phyloP scores from a whole-genome alignment of 2,113 vertebrate species.

The Scomber colias region DNA sequence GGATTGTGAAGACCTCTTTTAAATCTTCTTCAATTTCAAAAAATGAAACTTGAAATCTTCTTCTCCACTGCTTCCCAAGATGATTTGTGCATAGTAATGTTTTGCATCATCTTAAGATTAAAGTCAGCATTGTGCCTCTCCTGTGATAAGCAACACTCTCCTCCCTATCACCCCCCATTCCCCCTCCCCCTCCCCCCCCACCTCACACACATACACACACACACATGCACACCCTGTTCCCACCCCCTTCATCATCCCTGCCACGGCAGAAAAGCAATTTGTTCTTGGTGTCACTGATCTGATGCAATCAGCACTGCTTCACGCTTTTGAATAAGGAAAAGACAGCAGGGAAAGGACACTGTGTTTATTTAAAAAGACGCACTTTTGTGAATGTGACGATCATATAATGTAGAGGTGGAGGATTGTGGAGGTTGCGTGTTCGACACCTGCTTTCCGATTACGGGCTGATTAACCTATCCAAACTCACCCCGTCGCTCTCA shows the following conservation, averaged over 20 bases:
- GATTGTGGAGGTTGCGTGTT: conserved; percentile 57
- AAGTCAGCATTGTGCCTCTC: conserved; percentile 47
- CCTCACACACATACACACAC: conserved; percentile 13
- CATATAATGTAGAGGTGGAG: conserved; percentile 62
- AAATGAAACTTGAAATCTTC: conserved; percentile 28
- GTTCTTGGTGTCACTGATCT: conserved; percentile 78
- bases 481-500: conserved; percentile 63
- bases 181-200: background rate
- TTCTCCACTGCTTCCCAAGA: conserved; percentile 10
- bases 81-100: conserved; percentile 29
- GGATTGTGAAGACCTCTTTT: background rate
- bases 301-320: conserved; percentile 81
- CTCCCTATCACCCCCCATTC: background rate
- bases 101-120: conserved; percentile 55
- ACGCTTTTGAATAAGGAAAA: conserved; percentile 66
- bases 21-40: background rate
- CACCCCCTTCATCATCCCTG: conserved; percentile 56
- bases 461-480: conserved; percentile 79
- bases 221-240: conserved; percentile 28
- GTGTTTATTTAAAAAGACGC: conserved; percentile 78
- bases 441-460: conserved; percentile 79
- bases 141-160: conserved; percentile 62
- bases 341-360: conserved; percentile 57
- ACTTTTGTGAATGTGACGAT: conserved; percentile 67
- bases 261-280: conserved; percentile 81